Base-by-base conservation (phyloP, 2,888 invertebrate species). In the Lamellibrachia satsuma region DNA sequence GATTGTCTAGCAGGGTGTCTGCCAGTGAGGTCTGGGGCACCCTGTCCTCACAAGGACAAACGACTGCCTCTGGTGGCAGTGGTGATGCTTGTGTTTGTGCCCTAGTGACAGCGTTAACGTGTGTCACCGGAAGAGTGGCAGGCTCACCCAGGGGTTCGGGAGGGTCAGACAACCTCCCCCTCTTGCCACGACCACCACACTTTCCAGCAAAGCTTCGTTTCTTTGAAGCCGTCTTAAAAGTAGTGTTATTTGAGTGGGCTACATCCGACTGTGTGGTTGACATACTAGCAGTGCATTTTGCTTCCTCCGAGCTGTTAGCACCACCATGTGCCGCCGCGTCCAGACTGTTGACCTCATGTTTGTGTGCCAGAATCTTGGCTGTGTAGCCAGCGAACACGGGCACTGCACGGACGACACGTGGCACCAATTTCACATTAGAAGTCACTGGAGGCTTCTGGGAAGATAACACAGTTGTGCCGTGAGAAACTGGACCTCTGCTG, bases 351-450 rank as follows among this genome's bases (percentile, higher is more conserved):
- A 15, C 75, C 6, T 15, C 75, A 11, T 22, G 75, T 22, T 75
- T 75, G 75, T 22, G 22, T 11, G 15, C 75, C 3, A 22, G 75
- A 75, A n/a, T n/a, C 75, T 75, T 75, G 75, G 75, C 75, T 4
- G 75, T 75, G 75, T 75, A 75, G 15, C 75, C 75, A 75, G 75
- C 75, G n/a, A 75, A 75, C 75, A 75, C 75, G n/a, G 75, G 75
- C 75, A 75, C 22, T 75, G 75, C 15, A 6, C 75, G 75, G n/a
- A 22, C 22, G 75, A 75, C 75, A 75, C 75, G 15, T 22, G n/a
- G 6, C 6, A 15, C 75, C 75, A 22, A 4, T n/a, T 22, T 75
- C 22, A 75, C 75, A 75, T 6, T 6, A 75, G 22, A 6, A 22
- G 22, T 75, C n/a, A 15, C 75, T 15, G 22, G 75, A 75, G 75